Conservation (phyloP, 2,113 vertebrate genomes). For the Tympanuchus pallidicinctus region DNA sequence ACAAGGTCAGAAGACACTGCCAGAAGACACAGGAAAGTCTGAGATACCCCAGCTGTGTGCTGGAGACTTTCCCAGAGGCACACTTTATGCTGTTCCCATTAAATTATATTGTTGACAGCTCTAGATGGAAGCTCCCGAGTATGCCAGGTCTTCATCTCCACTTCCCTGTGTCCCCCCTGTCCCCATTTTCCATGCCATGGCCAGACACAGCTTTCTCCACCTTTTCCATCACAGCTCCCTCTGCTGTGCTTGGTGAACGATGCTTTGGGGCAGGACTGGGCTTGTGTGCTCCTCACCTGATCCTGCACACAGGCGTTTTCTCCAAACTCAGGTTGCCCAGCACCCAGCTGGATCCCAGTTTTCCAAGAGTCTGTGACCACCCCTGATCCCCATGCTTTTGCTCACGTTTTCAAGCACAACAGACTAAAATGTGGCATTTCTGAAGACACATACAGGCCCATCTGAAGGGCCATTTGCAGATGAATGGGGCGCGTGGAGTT, state of each 20-base stretch:
- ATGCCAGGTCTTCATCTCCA: neutral
- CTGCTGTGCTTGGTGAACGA: neutral
- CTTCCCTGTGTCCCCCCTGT: rapidly evolving
- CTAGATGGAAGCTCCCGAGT: neutral
- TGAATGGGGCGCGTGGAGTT: neutral
- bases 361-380: neutral
- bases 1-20: neutral
- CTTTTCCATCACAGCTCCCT: neutral
- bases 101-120: neutral
- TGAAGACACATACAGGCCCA: neutral
- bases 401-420: neutral
- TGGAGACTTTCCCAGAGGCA: neutral
- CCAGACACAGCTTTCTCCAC: neutral
- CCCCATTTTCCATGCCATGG: neutral
- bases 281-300: neutral
- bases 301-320: neutral
- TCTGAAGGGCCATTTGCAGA: neutral
- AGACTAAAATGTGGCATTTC: neutral
- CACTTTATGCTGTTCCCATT: neutral
- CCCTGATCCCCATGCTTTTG: neutral
- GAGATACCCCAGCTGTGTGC: neutral
- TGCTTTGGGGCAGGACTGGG: neutral
- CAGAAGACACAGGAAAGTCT: neutral
- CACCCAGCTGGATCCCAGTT: no score
- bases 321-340: neutral